Evolutionary conservation across 2,888 invertebrate genomes (phyloP).

Genomic region (Aproaerema taeniolella): DNA sequence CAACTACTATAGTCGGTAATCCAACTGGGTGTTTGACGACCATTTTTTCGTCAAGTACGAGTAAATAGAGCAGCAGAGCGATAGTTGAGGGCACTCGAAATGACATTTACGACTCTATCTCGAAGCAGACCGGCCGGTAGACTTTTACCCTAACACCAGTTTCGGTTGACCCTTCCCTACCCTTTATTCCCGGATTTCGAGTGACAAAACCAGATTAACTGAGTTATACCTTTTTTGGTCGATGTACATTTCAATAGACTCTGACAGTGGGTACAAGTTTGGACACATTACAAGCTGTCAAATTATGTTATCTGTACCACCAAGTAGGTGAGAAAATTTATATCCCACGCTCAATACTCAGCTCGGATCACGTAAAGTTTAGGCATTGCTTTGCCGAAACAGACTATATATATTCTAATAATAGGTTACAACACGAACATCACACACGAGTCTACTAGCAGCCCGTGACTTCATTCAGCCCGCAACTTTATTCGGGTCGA

Average conservation of each 20-base stretch:
- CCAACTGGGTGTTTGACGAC: conserved; percentile 42
- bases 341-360: conserved; percentile 50
- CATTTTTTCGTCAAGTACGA: conserved; percentile 47
- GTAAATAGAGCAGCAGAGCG: conserved; percentile 62
- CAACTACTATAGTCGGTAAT: conserved; percentile 37
- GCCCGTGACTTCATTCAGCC: no score
- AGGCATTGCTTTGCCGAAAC: no score
- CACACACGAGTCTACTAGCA: no score
- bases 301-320: conserved; percentile 55
- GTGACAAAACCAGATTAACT: conserved; percentile 26
- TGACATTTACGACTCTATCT: conserved; percentile 76
- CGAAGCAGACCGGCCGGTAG: conserved; percentile 53
- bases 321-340: conserved; percentile 39
- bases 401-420: no score
- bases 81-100: conserved; percentile 59
- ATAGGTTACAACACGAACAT: no score
- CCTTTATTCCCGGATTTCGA: conserved; percentile 23
- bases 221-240: conserved; percentile 46
- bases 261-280: conserved; percentile 61
- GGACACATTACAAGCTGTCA: conserved; percentile 61
- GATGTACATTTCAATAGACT: conserved; percentile 46
- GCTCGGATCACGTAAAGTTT: no score
- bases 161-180: conserved; percentile 47
- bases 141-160: conserved; percentile 53
- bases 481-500: no score